Evolutionary conservation across 2,888 invertebrate genomes (phyloP), one percentile per base, ranked within the genome.

Genomic region (Amphipoea lucens): DNA sequence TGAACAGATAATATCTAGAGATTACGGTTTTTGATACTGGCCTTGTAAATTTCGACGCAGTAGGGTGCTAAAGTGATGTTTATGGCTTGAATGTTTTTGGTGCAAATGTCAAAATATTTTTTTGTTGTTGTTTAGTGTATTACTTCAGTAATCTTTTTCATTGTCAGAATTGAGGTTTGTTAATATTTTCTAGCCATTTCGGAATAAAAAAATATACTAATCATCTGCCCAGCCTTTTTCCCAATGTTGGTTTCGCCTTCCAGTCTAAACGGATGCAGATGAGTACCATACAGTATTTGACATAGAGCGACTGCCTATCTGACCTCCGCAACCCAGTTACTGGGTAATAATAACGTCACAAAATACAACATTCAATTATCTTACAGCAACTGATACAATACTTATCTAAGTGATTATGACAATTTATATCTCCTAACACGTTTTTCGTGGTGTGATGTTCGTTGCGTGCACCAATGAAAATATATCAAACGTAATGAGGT

Each of bases 1-100:
- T 79, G 67, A 77, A 80, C 6, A 74, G 90, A 89, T 88, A 84
- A n/a, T 29, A 83, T 89, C 88, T 73, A 17, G 71, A 73, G 79
- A 89, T 89, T 79, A 74, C 48, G 0, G 66, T 68, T 66, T 71
- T 77, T 68, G 78, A 83, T 84, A 81, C 51, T 62, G 1, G 63
- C 23, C 78, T 83, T 76, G 83, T 88, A 86, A 77, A 79, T 83
- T 83, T 74, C 9, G 51, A 70, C 12, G 74, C 45, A 71, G 66
- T 74, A 67, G 60, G 63, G 42, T 57, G 57, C 11, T n/a, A n/a
- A 9, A 23, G 62, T 23, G 65, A 66, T n/a, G 40, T 74, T 70
- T 68, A 74, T 51, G 40, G 23, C 11, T 62, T 65, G 6, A 69
- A 57, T 23, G 23, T 71, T 42, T 79, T 42, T 66, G 74, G 80